phyloP scores from a whole-genome alignment of 2,113 vertebrate genomes.

The Rhabdornis inornatus region DNA sequence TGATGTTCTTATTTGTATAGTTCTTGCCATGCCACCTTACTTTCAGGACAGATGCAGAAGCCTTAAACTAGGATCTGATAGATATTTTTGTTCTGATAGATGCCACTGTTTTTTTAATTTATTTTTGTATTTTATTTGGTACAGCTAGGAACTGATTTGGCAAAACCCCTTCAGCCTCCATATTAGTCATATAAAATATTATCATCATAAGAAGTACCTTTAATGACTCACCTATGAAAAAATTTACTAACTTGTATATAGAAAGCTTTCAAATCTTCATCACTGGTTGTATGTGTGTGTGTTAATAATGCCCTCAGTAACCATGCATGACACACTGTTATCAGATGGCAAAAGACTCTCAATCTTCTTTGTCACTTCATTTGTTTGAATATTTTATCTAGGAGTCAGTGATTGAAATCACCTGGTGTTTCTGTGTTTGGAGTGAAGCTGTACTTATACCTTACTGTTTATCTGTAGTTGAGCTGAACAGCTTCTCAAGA shows the following conservation, averaged over 20 bases:
- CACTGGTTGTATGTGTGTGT: not conserved
- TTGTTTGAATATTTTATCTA: conserved; percentile 33
- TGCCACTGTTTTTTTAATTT: not conserved
- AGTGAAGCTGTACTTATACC: not conserved
- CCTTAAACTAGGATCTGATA: not conserved
- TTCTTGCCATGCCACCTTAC: not conserved
- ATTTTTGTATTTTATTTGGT: not conserved
- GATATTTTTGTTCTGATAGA: not conserved
- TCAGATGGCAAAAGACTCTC: not conserved
- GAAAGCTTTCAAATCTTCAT: not conserved
- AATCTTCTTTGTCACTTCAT: conserved; percentile 10
- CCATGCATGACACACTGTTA: not conserved
- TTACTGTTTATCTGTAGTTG: not conserved
- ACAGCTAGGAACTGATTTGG: not conserved
- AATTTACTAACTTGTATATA: not conserved
- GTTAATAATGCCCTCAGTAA: conserved; percentile 4
- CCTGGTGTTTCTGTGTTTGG: not conserved
- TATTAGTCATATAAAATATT: not conserved
- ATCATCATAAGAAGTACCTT: not conserved
- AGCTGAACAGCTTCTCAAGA: not conserved
- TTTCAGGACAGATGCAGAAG: not conserved
- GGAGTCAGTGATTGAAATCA: conserved; percentile 18
- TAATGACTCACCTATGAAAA: not conserved
- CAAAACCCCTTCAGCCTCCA: not conserved
- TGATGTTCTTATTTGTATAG: not conserved